phyloP scores from a whole-genome alignment of 2,113 vertebrate genomes.

The Aramus guarauna region DNA sequence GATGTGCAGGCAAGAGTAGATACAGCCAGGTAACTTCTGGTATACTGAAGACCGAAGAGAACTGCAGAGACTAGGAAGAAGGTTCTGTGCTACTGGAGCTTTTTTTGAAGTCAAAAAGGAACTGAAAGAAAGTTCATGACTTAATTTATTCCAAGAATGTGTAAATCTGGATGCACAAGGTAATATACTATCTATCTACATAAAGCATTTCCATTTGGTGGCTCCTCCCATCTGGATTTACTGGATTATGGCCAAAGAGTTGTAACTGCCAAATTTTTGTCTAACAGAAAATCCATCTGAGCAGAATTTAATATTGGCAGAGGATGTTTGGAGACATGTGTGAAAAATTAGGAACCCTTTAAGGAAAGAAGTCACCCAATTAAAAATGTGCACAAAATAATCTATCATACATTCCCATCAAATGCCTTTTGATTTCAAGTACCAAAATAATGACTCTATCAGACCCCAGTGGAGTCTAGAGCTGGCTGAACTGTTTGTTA shows the following conservation, averaged over 20 bases:
- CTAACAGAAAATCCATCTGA: constrained; percentile 58
- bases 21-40: not conserved
- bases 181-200: not conserved
- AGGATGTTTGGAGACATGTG: constrained; percentile 46
- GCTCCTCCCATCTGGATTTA: constrained; percentile 35
- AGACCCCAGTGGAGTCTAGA: not conserved
- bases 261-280: constrained; percentile 48
- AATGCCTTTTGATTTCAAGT: constrained; percentile 47
- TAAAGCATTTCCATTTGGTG: not conserved
- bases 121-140: not conserved
- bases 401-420: constrained; percentile 41
- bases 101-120: not conserved
- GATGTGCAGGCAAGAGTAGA: not conserved
- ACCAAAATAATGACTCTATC: constrained; percentile 47
- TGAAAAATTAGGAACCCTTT: constrained; percentile 59
- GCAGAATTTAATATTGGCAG: constrained; percentile 59
- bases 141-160: not conserved
- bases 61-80: not conserved
- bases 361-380: constrained; percentile 43
- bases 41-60: not conserved
- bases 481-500: constrained; percentile 22
- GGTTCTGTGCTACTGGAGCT: not conserved
- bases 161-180: not conserved
- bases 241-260: constrained; percentile 32
- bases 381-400: constrained; percentile 54